Percentiles rank a stretch among this genome's conserved stretches.
Conservation (phyloP, 2,888 invertebrate genomes). For the Resseliella maxima region DNA sequence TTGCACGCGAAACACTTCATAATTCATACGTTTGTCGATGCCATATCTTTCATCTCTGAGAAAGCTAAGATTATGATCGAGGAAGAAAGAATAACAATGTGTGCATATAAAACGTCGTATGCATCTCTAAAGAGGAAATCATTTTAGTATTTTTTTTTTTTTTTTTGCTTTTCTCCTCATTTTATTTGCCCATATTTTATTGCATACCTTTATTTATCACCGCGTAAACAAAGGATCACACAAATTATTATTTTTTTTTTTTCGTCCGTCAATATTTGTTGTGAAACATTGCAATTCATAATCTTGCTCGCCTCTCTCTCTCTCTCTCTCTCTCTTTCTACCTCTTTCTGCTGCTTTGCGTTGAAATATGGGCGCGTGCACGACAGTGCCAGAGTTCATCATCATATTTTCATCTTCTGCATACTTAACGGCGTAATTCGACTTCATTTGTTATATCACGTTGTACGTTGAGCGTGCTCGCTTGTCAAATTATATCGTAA, state of each 20-base stretch:
- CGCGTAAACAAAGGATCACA: conserved; percentile 18
- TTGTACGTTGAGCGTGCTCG: not conserved
- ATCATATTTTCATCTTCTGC: not conserved
- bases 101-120: not conserved
- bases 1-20: conserved; percentile 19
- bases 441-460: conserved; percentile 32
- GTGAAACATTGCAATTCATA: conserved; percentile 38
- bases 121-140: not conserved
- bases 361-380: not conserved
- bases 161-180: not conserved
- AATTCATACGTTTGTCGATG: not conserved
- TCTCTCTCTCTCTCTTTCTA: not conserved
- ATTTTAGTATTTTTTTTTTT: not conserved
- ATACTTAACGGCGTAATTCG: not conserved
- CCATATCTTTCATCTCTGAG: not conserved
- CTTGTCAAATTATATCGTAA: conserved; percentile 30
- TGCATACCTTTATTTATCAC: conserved; percentile 39
- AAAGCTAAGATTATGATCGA: not conserved
- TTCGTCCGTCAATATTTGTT: conserved; percentile 29
- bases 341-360: too few relatives aligned
- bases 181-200: conserved; percentile 1
- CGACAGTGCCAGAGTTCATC: not conserved
- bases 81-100: not conserved
- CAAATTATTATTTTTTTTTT: not conserved
- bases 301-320: not conserved